These are phyloP conservation scores for Coregonus sp. DNA, from an alignment of 2,797 vertebrate genomes.

Conservation along the genomic window DNA sequence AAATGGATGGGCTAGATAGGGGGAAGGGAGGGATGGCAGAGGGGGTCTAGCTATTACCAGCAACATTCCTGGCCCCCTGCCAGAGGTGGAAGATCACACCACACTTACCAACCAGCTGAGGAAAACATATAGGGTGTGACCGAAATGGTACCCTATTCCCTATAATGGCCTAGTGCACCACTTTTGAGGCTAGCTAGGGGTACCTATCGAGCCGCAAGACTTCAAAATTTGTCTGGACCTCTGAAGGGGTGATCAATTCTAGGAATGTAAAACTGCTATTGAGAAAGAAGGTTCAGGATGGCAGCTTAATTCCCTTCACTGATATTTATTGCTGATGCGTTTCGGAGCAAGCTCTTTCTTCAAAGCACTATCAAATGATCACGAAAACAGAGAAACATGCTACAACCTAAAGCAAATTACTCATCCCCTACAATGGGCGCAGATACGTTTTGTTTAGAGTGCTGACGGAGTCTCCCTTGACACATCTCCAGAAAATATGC, in stretches of 20 bases:
- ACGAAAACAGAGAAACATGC: not conserved
- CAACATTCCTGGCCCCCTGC: slow-evolving; percentile 16
- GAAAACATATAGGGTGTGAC: not conserved
- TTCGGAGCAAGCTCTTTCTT: not conserved
- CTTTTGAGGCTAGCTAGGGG: too few relatives aligned
- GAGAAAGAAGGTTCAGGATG: not conserved
- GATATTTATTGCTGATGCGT: not conserved
- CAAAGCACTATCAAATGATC: not conserved
- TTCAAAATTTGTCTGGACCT: too few relatives aligned
- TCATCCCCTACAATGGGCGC: not conserved
- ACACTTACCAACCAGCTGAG: slow-evolving; percentile 6
- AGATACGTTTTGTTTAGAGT: not conserved
- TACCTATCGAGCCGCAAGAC: too few relatives aligned
- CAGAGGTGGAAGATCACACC: slow-evolving; percentile 6
- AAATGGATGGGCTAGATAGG: not conserved
- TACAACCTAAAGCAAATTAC: not conserved
- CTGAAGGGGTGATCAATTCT: too few relatives aligned
- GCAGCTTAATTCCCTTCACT: not conserved
- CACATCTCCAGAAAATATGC: not conserved
- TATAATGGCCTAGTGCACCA: too few relatives aligned
- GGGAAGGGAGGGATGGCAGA: not conserved
- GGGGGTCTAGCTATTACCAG: not conserved
- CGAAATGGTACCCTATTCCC: too few relatives aligned
- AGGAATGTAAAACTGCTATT: not conserved
- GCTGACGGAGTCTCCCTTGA: not conserved